Evolutionary conservation across 2,113 vertebrate species (phyloP), one percentile per base, ranked within the genome.

Genomic region (Arizona elegans): DNA sequence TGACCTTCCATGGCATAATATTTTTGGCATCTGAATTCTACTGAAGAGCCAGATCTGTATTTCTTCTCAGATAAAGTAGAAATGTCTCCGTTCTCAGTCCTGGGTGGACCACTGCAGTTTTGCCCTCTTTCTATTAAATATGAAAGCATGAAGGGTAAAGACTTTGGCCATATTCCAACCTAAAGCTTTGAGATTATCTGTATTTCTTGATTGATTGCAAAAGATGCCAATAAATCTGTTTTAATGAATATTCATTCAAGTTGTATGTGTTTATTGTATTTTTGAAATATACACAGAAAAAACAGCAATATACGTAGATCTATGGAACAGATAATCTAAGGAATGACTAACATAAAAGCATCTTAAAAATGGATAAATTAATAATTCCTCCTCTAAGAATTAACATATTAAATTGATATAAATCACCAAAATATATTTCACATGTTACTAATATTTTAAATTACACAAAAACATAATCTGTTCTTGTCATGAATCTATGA

Each of bases 21-120:
- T 2, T 12, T 58, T 65, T 93, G 88, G 56, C 89, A 93, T 65
- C 38, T 86, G 75, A 90, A 93, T 43, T 93, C 55, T 15, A 93
- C 89, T 50, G 29, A 65, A 86, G 43, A 90, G 8, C 92, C 89
- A 54, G 92, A 53, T 12, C 43, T 10, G 8, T 93, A 93, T 2
- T 90, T 55, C 50, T 93, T 26, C 47, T 65, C 11, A 29, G 13
- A 26, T 24, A 86, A 90, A 33, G 92, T 86, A 86, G n/a, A 53
- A 33, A 90, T 87, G 58, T 90, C 75, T 53, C 75, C 92, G 12
- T 93, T 90, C 21, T n/a, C 43, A 87, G 65, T 33, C 19, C 5
- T 59, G 15, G 92, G 92, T 62, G 92, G 23, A 21, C 3, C 55
- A 10, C 75, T 86, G 52, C 92, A 93, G 12, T 52, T 90, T 33